These are phyloP conservation scores for Callyntrura guangdongensis DNA, from an alignment of 2,888 invertebrate species.

Conservation along the genomic window DNA sequence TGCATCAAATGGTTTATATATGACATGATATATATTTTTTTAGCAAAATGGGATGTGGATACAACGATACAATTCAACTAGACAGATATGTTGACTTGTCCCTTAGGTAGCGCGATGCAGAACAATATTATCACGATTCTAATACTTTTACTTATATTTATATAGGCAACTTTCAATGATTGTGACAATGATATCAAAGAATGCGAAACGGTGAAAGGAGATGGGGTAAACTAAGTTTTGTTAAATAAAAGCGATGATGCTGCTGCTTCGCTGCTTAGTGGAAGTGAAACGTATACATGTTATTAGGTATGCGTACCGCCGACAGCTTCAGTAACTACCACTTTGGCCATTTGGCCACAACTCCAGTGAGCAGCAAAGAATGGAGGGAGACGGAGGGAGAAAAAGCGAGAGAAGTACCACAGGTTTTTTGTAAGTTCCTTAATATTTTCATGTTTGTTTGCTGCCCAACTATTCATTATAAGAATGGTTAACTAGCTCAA, in stretches of 20 bases:
- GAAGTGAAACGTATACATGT: constrained; percentile 26
- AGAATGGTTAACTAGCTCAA: constrained; percentile 69
- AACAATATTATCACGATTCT: background rate
- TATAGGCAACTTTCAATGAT: constrained; percentile 37
- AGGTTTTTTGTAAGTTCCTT: constrained; percentile 69
- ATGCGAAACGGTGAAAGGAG: constrained; percentile 41
- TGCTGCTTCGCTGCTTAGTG: background rate
- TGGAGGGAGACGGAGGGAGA: background rate
- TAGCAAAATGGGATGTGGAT: constrained; percentile 37
- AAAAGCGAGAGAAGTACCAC: constrained; percentile 34
- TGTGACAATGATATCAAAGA: constrained; percentile 42
- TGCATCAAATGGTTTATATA: constrained; percentile 30
- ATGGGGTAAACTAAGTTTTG: constrained; percentile 35
- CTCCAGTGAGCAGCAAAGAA: constrained; percentile 46
- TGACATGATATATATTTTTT: constrained; percentile 2
- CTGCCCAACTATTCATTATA: constrained; percentile 64
- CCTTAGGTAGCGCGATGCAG: background rate
- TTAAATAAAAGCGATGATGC: constrained; percentile 43
- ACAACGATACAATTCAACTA: background rate
- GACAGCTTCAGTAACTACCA: constrained; percentile 39
- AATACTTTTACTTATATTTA: background rate
- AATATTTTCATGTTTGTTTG: constrained; percentile 68
- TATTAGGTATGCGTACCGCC: constrained; percentile 26
- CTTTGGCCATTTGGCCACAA: too few species aligned
- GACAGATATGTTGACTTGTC: background rate